phyloP scores from a whole-genome alignment of 1,140 invertebrate species.

The Dreissena rostriformis region DNA sequence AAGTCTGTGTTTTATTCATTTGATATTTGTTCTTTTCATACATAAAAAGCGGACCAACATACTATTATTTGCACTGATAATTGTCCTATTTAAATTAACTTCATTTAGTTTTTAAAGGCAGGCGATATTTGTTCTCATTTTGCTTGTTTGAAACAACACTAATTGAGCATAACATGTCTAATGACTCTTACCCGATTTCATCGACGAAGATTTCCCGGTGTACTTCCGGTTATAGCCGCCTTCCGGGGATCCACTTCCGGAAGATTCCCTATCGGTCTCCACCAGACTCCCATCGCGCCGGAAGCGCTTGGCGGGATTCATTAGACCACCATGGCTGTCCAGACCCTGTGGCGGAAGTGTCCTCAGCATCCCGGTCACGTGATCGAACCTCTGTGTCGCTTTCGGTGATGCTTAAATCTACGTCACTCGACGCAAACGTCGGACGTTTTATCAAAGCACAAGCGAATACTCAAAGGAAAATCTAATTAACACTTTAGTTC shows the following conservation, averaged over 20 bases:
- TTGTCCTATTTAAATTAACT: no score
- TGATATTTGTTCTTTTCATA: no score
- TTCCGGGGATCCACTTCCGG: conserved; percentile 43
- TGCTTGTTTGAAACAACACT: no score
- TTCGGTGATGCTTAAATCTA: not conserved
- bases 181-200: conserved; percentile 42
- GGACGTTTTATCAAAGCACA: not conserved
- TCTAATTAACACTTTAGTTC: not conserved
- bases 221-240: conserved; percentile 30
- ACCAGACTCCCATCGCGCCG: conserved; percentile 47
- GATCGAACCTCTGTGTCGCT: not conserved
- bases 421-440: not conserved
- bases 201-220: not conserved
- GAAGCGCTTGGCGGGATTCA: conserved; percentile 40
- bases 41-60: no score
- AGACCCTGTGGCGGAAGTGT: conserved; percentile 34
- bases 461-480: not conserved
- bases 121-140: no score
- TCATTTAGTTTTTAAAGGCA: no score
- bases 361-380: conserved; percentile 31
- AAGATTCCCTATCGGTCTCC: conserved; percentile 40
- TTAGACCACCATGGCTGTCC: conserved; percentile 27
- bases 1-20: no score
- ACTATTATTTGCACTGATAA: no score
- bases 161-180: no score